Base-by-base conservation (phyloP, 1,140 invertebrate genomes). In the Drosophila virilis region DNA sequence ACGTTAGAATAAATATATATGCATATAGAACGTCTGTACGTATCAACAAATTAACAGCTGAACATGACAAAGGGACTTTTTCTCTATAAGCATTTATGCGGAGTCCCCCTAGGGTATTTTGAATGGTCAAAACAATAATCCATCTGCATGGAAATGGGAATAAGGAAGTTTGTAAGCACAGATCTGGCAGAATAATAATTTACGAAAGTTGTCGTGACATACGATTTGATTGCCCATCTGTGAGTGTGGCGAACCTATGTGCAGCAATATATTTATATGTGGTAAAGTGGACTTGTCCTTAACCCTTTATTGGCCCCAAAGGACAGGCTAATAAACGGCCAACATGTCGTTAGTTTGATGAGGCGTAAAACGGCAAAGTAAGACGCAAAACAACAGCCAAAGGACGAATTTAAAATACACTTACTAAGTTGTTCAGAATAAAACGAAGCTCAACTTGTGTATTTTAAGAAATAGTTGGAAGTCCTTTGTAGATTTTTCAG, bases 261-360 rank as follows among this genome's bases (percentile, higher is more conserved):
- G 42, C 13, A 8, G 42, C 42, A n/a, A n/a, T 32, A 13, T 32
- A 43, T 32, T 32, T 58, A 42, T 28, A 43, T 43, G 8, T 33
- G 22, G 38, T 13, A 9, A 10, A 58, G 40, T 46, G n/a, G 22
- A 15, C 8, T 32, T 22, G 9, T 13, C 33, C 74, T 62, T 79
- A 62, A 76, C 78, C 73, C 78, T 55, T 66, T 61, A 57, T 69
- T 58, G 62, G 38, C 38, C 50, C 37, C 35, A 43, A 40, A 54
- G 65, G 52, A 37, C 13, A 38, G 70, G 32, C 59, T 42, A 51
- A 76, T 66, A 78, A 78, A 61, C 61, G 61, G 45, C 22, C 65
- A 37, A 38, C 78, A 46, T 43, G 38, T 61, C 48, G 10, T 54
- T 32, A 43, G 22, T 78, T 83, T 83, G 67, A 78, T 79, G 76